Evolutionary conservation across 2,888 invertebrate genomes (phyloP).

Genomic region (Oxystoma pomonae): DNA sequence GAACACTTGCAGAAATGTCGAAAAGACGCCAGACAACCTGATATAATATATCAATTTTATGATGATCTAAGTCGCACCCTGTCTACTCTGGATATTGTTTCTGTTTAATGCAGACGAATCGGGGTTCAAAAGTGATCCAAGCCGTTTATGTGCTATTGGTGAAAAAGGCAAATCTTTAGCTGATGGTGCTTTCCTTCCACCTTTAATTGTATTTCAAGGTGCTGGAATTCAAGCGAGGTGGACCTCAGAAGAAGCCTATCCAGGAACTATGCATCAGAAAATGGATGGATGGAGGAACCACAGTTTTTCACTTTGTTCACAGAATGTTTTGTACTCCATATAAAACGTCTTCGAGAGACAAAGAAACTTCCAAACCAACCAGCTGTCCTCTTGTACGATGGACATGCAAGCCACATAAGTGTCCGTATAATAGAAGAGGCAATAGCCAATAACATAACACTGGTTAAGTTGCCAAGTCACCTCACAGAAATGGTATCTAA

Average conservation of each 20-base stretch:
- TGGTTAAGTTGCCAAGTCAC: slow-evolving; percentile 24
- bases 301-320: slow-evolving; percentile 26
- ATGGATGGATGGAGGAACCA: slow-evolving; percentile 34
- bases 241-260: slow-evolving; percentile 25
- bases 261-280: slow-evolving; percentile 31
- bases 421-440: slow-evolving; percentile 20
- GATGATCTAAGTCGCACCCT: slow-evolving; percentile 19
- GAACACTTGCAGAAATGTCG: slow-evolving; percentile 32
- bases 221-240: slow-evolving; percentile 25
- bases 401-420: slow-evolving; percentile 20
- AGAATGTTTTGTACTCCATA: slow-evolving; percentile 17
- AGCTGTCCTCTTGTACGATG: slow-evolving; percentile 15
- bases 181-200: slow-evolving; percentile 25
- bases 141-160: slow-evolving; percentile 27
- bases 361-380: slow-evolving; percentile 9
- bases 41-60: slow-evolving; percentile 32
- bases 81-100: slow-evolving; percentile 15
- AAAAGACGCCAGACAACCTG: slow-evolving; percentile 26
- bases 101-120: slow-evolving; percentile 31
- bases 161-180: slow-evolving; percentile 29
- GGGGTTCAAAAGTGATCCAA: slow-evolving; percentile 31
- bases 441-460: slow-evolving; percentile 17
- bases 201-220: slow-evolving; percentile 31
- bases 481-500: slow-evolving; percentile 24
- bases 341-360: slow-evolving; percentile 3